Conservation (phyloP, 2,797 vertebrate genomes). For the Argentina silus region DNA sequence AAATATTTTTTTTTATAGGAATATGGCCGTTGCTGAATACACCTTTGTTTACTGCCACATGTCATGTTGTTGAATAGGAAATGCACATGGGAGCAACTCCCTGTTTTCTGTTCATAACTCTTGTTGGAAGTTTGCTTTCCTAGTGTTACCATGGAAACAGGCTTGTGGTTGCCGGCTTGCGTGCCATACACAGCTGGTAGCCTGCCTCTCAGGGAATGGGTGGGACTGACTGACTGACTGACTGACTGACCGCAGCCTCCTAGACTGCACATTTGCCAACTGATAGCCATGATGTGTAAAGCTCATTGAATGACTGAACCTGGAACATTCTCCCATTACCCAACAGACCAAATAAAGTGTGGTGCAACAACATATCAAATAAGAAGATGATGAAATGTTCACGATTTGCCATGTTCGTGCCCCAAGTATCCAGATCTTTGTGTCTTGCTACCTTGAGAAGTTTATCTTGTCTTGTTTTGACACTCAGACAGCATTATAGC, state of each 20-base stretch:
- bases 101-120: not conserved
- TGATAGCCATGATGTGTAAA: conserved; percentile 14
- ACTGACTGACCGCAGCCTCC: conserved; percentile 17
- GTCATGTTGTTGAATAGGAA: too few species aligned
- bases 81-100: not conserved
- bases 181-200: not conserved
- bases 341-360: conserved; percentile 17
- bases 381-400: not conserved
- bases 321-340: not conserved
- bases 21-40: too few species aligned
- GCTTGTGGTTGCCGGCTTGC: conserved; percentile 15
- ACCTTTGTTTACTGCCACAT: too few species aligned
- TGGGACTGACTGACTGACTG: conserved; percentile 24
- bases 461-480: not conserved
- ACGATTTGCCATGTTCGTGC: not conserved
- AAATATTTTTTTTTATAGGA: too few species aligned
- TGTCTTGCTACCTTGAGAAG: not conserved
- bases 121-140: not conserved
- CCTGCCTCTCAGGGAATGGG: conserved; percentile 29
- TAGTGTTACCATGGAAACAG: not conserved
- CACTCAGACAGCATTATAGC: not conserved
- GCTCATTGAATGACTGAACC: conserved; percentile 21
- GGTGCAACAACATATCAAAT: not conserved
- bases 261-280: conserved; percentile 36
- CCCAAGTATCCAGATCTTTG: not conserved